Conservation (phyloP, 2,113 vertebrate genomes). For the Callithrix jacchus region DNA sequence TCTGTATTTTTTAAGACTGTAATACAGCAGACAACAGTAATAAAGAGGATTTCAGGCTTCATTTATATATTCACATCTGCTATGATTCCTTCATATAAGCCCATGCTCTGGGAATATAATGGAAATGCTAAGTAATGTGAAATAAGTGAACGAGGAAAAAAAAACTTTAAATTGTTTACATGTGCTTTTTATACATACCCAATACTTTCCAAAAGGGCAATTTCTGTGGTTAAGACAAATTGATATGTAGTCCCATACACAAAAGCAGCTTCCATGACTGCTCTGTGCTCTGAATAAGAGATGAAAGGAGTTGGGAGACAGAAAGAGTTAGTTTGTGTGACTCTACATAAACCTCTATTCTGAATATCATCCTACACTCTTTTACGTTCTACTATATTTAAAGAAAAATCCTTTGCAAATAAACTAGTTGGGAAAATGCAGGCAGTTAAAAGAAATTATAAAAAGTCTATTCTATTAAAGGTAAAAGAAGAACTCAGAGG, state of each 20-base stretch:
- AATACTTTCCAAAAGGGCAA: conserved; percentile 86
- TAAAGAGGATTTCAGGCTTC: not conserved
- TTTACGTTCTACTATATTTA: not conserved
- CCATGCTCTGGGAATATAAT: not conserved
- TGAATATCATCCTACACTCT: not conserved
- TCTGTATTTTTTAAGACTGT: not conserved
- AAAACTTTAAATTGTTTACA: not conserved
- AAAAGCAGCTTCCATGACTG: conserved; percentile 95
- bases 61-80: not conserved
- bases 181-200: conserved; percentile 83
- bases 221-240: conserved; percentile 94
- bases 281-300: conserved; percentile 90
- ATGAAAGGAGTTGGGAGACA: conserved; percentile 7
- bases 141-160: not conserved
- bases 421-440: not conserved
- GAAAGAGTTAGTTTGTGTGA: not conserved
- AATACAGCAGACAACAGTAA: not conserved
- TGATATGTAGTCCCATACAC: conserved; percentile 92
- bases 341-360: not conserved
- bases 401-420: conserved; percentile 48
- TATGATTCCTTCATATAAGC: not conserved
- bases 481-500: conserved; percentile 23
- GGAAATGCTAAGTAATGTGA: not conserved
- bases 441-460: not conserved
- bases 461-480: conserved; percentile 26